Evolutionary conservation across 2,113 vertebrate genomes (phyloP), one percentile per base, ranked within the genome.

Genomic region (Pipa parva): DNA sequence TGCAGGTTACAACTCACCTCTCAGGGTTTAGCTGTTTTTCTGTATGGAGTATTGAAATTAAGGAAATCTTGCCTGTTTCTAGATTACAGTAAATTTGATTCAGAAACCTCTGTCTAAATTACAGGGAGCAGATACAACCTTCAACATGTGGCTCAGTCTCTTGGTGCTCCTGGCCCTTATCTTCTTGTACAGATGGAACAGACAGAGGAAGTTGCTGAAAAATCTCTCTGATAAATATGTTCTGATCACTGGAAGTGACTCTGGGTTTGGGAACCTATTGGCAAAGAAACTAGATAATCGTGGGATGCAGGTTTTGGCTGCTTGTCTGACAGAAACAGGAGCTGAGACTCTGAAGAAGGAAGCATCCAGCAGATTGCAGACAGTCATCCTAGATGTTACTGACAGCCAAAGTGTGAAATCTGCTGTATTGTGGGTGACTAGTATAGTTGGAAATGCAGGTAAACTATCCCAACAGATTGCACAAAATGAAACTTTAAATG

Each of bases 241-340:
- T 71, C 66, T 97, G 65, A 89, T 98, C 81, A 97, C 91, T 0
- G 95, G 93, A 61, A 95, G 93, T 1, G 93, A 95, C 76, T 91
- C 91, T 1, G 93, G 94, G 55, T 97, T 97, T 11, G 94, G 93
- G n/a, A 83, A 88, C 25, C 79, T 82, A 50, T 67, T 92, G 78
- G 92, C 93, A 8, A 80, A 66, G 49, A 88, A 86, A 72, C 80
- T 97, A 72, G 92, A 92, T 2, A 29, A 50, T 0, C 79, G 75
- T 50, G 91, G 91, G 2, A 79, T 95, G 77, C 73, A 55, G 1
- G 90, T 95, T 51, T 74, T 93, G n/a, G 93, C 92, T 4, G 85
- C 87, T 0, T 95, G 95, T 74, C 73, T 92, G 17, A 90, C 83
- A 0, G 75, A 90, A n/a, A 36, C 75, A 7, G 93, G 89, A 2